Conservation (phyloP, 2,797 vertebrate genomes). For the Tachyglossus aculeatus region DNA sequence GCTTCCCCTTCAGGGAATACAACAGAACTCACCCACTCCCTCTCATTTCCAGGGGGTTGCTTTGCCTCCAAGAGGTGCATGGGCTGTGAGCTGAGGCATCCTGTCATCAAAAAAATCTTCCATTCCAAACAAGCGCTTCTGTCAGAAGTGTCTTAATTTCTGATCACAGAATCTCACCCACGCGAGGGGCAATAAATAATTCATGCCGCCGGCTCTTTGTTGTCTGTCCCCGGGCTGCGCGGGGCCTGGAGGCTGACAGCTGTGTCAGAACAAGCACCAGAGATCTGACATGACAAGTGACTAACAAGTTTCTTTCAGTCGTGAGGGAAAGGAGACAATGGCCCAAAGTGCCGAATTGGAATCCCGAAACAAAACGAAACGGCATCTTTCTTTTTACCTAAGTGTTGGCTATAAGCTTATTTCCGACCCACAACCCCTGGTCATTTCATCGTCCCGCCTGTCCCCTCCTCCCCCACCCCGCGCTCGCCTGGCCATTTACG, state of each 20-base stretch:
- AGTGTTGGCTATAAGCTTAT: constrained; percentile 79
- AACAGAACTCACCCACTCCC: too few relatives aligned
- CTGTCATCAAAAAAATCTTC: constrained; percentile 66
- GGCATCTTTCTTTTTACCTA: constrained; percentile 76
- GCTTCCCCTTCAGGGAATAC: too few relatives aligned
- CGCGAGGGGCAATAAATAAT: constrained; percentile 77
- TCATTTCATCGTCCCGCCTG: constrained; percentile 78
- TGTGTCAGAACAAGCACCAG: constrained; percentile 79
- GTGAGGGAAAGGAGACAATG: constrained; percentile 74
- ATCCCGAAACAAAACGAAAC: constrained; percentile 73
- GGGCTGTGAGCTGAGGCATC: constrained; percentile 58
- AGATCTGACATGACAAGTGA: constrained; percentile 84
- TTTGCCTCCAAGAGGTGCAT: constrained; percentile 44
- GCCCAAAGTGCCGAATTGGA: constrained; percentile 74
- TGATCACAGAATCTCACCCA: constrained; percentile 80
- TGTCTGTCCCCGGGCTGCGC: constrained; percentile 78
- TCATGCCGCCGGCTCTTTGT: constrained; percentile 76
- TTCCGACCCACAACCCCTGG: constrained; percentile 79
- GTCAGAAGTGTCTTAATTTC: constrained; percentile 83
- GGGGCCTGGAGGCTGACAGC: constrained; percentile 78
- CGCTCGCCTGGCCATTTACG: constrained; percentile 92
- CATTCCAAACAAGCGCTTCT: constrained; percentile 70
- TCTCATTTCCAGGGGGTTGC: too few relatives aligned
- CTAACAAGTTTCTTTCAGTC: constrained; percentile 85
- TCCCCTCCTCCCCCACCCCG: constrained; percentile 84